Base-by-base conservation (phyloP, 2,113 vertebrate genomes). In the Vimba vimba region DNA sequence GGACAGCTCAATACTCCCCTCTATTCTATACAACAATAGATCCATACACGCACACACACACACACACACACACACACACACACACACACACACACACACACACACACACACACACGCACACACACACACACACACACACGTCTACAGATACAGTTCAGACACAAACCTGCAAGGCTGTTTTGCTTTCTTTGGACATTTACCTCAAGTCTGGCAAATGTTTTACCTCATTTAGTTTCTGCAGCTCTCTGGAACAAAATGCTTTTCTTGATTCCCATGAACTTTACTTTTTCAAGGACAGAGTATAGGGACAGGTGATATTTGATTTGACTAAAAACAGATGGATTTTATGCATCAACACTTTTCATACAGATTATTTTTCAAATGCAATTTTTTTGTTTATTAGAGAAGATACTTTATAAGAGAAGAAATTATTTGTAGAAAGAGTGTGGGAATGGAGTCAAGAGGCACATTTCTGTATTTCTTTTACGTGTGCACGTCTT, bases 1-100 rank as follows among this genome's bases (percentile, higher is more conserved):
- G 92, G 94, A 92, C 87, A 90, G 86, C 90, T 94, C 91, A 91
- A 90, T 93, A 86, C 87, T 71, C 88, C 86, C 77, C 89, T 86
- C 81, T 86, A 78, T 78, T 75, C 84, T 82, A 50, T 75, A 82
- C 47, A 85, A 82, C 80, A 80, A 84, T 71, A 88, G 68, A 85
- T 64, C 60, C 21, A 47, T 43, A 84, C 85, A 83, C 79, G n/a
- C 47, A 45, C 33, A 25, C 60, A 71, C 84, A 59, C 66, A 79
- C 60, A 23, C 45, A 71, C 66, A 39, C 33, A 83, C 79, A 30
- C 47, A 45, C 33, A 25, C 60, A 71, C 84, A 59, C 66, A 79
- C 60, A 23, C 45, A 71, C 66, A 39, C 33, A 83, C 79, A 30
- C 47, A 45, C 33, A 25, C 60, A 71, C 84, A 59, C 66, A 79